These are phyloP conservation scores for Deilephila elpenor DNA, from an alignment of 2,888 invertebrate genomes.

Conservation along the genomic window DNA sequence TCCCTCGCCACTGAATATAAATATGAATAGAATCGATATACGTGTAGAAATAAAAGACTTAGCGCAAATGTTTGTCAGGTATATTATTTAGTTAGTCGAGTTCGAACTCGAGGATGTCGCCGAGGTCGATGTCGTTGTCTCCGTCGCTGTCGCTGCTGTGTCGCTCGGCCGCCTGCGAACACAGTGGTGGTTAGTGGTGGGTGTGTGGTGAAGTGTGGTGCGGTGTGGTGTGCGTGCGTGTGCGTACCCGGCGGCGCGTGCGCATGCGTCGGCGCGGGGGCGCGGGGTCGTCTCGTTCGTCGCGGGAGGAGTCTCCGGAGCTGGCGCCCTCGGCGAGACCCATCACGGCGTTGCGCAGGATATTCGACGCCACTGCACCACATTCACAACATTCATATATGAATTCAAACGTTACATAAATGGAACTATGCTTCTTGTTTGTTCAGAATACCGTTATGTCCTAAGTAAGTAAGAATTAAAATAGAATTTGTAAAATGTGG, in stretches of 20 bases:
- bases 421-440: no score
- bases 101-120: slow-evolving; percentile 76
- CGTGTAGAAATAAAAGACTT: slow-evolving; percentile 10
- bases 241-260: slow-evolving; percentile 47
- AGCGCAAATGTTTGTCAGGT: slow-evolving; percentile 39
- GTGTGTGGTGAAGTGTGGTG: no score
- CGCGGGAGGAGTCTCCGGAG: slow-evolving; percentile 59
- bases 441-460: no score
- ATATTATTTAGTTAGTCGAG: slow-evolving; percentile 56
- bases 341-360: slow-evolving; percentile 76
- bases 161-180: slow-evolving; percentile 52
- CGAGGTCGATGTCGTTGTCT: slow-evolving; percentile 71
- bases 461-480: no score
- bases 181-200: slow-evolving; percentile 10
- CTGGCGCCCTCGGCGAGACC: slow-evolving; percentile 64
- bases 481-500: no score
- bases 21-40: no score
- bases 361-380: slow-evolving; percentile 57
- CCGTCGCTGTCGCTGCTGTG: slow-evolving; percentile 71
- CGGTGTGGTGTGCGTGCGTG: neutral
- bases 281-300: slow-evolving; percentile 44
- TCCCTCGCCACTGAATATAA: no score
- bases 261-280: slow-evolving; percentile 45
- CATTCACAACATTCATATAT: slow-evolving; percentile 31
- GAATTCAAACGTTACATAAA: no score